phyloP scores from a whole-genome alignment of 2,888 invertebrate genomes.

The Apodemia duryi region DNA sequence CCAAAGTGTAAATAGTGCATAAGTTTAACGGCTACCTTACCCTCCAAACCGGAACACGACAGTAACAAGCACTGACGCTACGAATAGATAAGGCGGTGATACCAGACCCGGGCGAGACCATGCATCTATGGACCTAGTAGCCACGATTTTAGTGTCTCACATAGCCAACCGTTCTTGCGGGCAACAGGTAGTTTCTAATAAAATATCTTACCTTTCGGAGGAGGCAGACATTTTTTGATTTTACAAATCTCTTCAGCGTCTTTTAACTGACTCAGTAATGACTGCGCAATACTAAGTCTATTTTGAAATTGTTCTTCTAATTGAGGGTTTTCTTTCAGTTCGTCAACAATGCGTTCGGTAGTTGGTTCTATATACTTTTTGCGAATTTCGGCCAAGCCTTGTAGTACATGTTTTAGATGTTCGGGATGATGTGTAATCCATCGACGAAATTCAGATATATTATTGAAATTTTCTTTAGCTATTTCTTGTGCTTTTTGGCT shows the following conservation, averaged over 20 bases:
- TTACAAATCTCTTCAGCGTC: conserved; percentile 35
- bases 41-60: too few species aligned
- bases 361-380: conserved; percentile 31
- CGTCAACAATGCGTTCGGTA: conserved; percentile 26
- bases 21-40: too few species aligned
- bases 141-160: too few species aligned
- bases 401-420: conserved; percentile 44
- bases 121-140: too few species aligned
- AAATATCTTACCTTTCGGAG: not conserved
- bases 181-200: conserved; percentile 19
- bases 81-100: too few species aligned
- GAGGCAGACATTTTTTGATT: not conserved
- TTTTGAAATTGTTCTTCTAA: conserved; percentile 28
- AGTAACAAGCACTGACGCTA: too few species aligned
- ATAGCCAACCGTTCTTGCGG: too few species aligned
- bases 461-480: conserved; percentile 30
- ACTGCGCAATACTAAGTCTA: conserved; percentile 20
- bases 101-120: too few species aligned
- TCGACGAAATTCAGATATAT: conserved; percentile 32
- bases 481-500: conserved; percentile 28
- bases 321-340: conserved; percentile 30
- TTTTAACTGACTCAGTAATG: conserved; percentile 16
- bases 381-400: conserved; percentile 35
- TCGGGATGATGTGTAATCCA: conserved; percentile 36
- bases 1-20: too few species aligned